Base-by-base conservation (phyloP, 2,797 vertebrate species). In the Melanotaenia parkinsoni region DNA sequence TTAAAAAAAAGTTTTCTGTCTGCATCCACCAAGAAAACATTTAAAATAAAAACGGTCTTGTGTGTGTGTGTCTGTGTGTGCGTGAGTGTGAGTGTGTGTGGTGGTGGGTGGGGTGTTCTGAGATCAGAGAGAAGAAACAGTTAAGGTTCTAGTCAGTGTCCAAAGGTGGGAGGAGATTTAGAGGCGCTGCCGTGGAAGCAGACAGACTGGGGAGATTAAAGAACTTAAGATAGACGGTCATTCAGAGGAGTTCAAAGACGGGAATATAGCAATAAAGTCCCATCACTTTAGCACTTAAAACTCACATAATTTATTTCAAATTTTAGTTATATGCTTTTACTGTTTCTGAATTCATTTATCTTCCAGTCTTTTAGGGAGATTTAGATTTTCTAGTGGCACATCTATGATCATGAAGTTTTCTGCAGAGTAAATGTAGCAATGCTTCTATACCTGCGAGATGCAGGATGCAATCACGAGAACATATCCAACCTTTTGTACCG, bases 151-250 rank as follows among this genome's bases (percentile, higher is more conserved):
- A 81, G 85, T 84, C 85, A 78, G 81, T 71, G 86, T 88, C 82
- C 73, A 72, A 66, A 79, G 82, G 82, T 73, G 80, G 79, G 83
- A 63, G 79, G 72, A 89, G 89, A 89, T 91, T 92, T 82, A 85
- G 76, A 92, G 82, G 87, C 73, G 87, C 82, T 83, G 87, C 79
- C 72, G 71, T 63, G 67, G 76, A 47, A 73, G 87, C 86, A 84
- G 88, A 82, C 89, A 84, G 82, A 68, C 89, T 57, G 78, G 61
- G 79, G 82, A 90, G 91, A 92, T 92, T 87, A 91, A 88, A 89
- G 77, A 90, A 91, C 82, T 81, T 81, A 79, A 92, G 82, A 90
- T 85, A 87, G 76, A 75, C 76, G 68, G 69, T 83, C 76, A 70
- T 76, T 74, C 72, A 62, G 63, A 80, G 68, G 67, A 87, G 89